Conservation (phyloP, 2,113 vertebrate species). For the Semnopithecus entellus region DNA sequence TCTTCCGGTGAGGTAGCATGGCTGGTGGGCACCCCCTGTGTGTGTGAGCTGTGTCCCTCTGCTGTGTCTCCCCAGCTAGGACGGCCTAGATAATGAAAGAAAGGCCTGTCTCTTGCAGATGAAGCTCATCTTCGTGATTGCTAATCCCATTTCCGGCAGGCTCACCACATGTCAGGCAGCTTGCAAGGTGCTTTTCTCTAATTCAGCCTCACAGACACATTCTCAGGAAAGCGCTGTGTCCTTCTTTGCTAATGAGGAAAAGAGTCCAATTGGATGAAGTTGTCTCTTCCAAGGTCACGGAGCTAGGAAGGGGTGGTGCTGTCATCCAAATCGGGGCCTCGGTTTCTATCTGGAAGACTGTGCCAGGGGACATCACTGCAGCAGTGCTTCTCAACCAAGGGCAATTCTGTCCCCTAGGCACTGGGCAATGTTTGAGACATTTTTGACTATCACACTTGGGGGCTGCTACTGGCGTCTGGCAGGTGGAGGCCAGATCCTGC, state of each 20-base stretch:
- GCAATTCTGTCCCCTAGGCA: no score
- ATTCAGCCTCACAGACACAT: not conserved
- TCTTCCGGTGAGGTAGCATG: not conserved
- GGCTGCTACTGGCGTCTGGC: no score
- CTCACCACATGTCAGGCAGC: not conserved
- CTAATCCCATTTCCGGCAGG: not conserved
- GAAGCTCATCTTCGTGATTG: not conserved
- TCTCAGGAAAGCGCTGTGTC: not conserved
- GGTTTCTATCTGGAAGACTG: not conserved
- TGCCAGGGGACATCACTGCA: fast-evolving
- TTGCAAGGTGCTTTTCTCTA: not conserved
- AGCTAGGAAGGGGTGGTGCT: no score
- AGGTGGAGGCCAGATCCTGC: not conserved
- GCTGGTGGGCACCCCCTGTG: fast-evolving
- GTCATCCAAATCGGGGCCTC: not conserved
- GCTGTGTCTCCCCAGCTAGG: no score
- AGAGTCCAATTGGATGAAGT: not conserved
- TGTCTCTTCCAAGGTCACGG: not conserved
- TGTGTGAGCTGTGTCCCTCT: not conserved
- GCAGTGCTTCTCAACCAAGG: not conserved
- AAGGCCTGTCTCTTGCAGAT: not conserved
- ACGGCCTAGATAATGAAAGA: not conserved
- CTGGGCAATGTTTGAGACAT: no score
- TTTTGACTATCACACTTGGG: not conserved
- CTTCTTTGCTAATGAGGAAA: not conserved